Percentiles rank a stretch among this genome's conserved stretches.
Conservation (phyloP, 2,113 vertebrate species). For the Suncus etruscus region DNA sequence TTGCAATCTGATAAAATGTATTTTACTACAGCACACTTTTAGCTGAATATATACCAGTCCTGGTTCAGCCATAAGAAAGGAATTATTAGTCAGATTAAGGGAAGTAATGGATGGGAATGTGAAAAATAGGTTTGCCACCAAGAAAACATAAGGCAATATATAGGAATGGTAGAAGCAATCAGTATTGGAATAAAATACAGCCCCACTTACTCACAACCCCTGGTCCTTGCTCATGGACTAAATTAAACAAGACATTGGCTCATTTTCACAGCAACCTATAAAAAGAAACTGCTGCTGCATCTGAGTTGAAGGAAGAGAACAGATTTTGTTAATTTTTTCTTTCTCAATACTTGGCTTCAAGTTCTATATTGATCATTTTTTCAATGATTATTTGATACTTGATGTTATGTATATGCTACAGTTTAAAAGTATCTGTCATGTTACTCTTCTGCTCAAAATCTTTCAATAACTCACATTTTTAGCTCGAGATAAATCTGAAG, state of each 20-base stretch:
- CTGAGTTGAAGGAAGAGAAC: not conserved
- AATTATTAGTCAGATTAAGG: slow-evolving; percentile 64
- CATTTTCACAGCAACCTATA: slow-evolving; percentile 28
- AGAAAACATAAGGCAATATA: slow-evolving; percentile 23
- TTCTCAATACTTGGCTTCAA: not conserved
- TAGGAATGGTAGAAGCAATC: slow-evolving; percentile 24
- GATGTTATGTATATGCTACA: too few species aligned
- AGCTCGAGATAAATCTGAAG: not conserved
- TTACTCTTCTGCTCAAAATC: not conserved
- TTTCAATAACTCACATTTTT: not conserved
- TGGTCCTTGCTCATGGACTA: slow-evolving; percentile 26
- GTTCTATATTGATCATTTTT: not conserved
- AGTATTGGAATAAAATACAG: slow-evolving; percentile 55
- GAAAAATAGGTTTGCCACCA: slow-evolving; percentile 1
- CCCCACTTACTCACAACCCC: not conserved
- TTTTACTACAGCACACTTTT: slow-evolving; percentile 49
- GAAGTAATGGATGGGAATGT: slow-evolving; percentile 51
- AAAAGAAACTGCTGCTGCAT: slow-evolving; percentile 23
- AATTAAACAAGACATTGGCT: slow-evolving; percentile 61
- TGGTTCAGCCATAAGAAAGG: slow-evolving; percentile 43
- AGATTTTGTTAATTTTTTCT: not conserved
- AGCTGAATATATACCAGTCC: slow-evolving; percentile 1
- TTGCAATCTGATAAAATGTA: slow-evolving; percentile 45
- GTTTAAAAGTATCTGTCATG: not conserved
- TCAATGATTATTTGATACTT: too few species aligned